Percentiles rank a stretch among this genome's conserved stretches.
Conservation (phyloP, 2,113 vertebrate species). For the Capreolus pygargus region DNA sequence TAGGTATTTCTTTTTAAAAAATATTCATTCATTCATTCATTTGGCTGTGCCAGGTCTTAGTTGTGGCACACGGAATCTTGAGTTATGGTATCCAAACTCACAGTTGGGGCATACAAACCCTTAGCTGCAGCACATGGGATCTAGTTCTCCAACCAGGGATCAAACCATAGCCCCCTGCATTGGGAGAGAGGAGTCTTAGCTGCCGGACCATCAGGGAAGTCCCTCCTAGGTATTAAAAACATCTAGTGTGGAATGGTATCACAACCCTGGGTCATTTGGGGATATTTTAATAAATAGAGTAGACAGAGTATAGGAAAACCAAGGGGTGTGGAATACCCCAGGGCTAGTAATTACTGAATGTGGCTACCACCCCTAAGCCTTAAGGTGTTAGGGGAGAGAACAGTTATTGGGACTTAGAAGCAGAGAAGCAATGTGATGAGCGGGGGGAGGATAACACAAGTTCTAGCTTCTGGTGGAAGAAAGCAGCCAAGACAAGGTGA, state of each 20-base stretch:
- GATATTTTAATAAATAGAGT: neutral
- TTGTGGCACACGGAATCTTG: neutral
- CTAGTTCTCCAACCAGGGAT: neutral
- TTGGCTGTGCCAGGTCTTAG: neutral
- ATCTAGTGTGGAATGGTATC: neutral
- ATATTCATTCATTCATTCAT: neutral
- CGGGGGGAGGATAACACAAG: neutral
- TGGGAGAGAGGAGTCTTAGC: neutral
- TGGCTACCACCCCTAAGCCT: neutral
- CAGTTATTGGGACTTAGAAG: neutral
- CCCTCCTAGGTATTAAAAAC: neutral
- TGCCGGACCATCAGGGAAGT: neutral
- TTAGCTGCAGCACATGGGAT: neutral
- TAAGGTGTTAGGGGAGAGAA: neutral
- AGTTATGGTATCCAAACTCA: neutral
- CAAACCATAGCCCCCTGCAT: neutral
- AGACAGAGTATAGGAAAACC: neutral
- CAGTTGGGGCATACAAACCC: neutral
- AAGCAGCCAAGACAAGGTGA: neutral
- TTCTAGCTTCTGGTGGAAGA: neutral
- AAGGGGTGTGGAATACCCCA: neutral
- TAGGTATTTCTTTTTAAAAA: neutral
- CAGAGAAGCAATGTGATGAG: neutral
- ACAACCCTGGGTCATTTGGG: neutral
- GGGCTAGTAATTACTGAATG: neutral